Evolutionary conservation across 2,888 invertebrate species (phyloP), one percentile per base, ranked within the genome.

Genomic region (Xestobium rufovillosum): DNA sequence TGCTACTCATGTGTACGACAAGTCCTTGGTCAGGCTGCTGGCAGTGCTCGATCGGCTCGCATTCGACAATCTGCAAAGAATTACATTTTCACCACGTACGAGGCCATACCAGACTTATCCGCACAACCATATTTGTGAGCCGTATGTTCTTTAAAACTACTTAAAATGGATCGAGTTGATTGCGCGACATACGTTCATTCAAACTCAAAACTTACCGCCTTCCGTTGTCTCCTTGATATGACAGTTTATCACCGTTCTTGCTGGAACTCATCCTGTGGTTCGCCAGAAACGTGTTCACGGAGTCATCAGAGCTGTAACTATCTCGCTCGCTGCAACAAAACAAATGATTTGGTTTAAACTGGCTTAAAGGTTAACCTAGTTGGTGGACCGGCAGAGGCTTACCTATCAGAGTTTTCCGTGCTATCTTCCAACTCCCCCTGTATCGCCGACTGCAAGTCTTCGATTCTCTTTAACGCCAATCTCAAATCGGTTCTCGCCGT

Each of bases 381-480:
- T 13, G 4, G n/a, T n/a, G 34, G n/a, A 38, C 23, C n/a, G 2
- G 38, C 27, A 12, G 31, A 34, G 14, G 43, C 43, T 52, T 53
- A 78, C 78, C 79, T 80, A 53, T 81, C 81, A 6, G 77, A 76
- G 56, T 78, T 76, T 25, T 73, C 77, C 2, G 78, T 76, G 47
- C 76, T 80, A 45, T 73, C 68, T 41, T 74, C 74, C 38, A 85
- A 72, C 53, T 87, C 88, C 1, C 85, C 91, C 49, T 91, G 89
- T 61, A 95, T 86, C 42, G 92, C 94, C 55, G 87, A 83, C 61
- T 94, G 94, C 45, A 96, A 69, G 58, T 92, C 92, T 30, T 90
- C 81, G 50, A 94, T 92, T 42, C 95, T 74, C 45, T 92, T 80
- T 39, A 91, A 73, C 3, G 95, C 94, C 36, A 94, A 70, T 34